A percentile compares a stretch with the other conserved stretches of the same genome.
These are phyloP conservation scores for Danio rerio DNA, from an alignment of 2,113 vertebrate genomes.

Conservation along the genomic window DNA sequence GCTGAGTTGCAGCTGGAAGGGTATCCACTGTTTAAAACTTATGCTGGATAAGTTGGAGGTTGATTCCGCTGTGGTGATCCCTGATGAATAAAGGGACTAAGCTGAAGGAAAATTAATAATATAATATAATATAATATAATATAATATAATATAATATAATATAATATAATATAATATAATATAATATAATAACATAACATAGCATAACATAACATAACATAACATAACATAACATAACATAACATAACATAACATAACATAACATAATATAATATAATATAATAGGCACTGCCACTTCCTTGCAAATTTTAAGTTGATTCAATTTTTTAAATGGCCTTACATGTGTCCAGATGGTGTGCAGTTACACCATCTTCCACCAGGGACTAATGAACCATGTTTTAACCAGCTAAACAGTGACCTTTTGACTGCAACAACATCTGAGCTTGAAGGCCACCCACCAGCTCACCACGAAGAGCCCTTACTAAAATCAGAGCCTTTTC, in stretches of 20 bases:
- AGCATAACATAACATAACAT: background rate
- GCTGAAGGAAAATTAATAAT: too few species aligned
- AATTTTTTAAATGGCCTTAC: background rate
- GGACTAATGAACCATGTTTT: background rate
- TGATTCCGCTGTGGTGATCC: too few species aligned
- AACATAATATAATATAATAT: too few species aligned
- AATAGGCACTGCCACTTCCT: too few species aligned
- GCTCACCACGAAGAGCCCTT: background rate
- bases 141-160: too few species aligned
- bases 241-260: background rate
- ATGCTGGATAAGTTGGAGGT: too few species aligned
- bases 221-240: background rate
- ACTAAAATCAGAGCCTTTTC: background rate
- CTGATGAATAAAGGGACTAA: too few species aligned
- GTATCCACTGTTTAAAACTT: too few species aligned
- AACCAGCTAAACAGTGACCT: background rate
- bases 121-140: too few species aligned
- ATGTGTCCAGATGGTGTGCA: background rate
- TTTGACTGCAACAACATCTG: constrained; percentile 14
- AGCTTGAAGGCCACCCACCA: background rate
- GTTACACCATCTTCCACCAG: background rate
- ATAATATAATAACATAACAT: background rate
- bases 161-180: background rate
- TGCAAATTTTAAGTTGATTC: background rate
- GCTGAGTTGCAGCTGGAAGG: too few species aligned